Percentiles rank a stretch among this genome's conserved stretches.
Conservation (phyloP, 2,113 vertebrate species). For the Marcusenius ussheri region DNA sequence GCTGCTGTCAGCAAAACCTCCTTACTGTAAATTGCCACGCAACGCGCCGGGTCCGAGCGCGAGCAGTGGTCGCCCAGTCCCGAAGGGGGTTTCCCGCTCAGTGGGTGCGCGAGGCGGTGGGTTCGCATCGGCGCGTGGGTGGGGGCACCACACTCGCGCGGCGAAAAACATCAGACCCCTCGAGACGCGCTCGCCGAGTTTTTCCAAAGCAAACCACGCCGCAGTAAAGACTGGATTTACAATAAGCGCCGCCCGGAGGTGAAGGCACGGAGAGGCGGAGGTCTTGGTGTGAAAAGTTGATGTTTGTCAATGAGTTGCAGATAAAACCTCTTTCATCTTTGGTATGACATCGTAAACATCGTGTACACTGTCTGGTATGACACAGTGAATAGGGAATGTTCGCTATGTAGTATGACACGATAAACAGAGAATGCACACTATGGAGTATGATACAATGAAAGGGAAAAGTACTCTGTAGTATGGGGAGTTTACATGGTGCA, state of each 20-base stretch:
- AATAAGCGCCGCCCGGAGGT: not conserved
- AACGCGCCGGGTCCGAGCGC: not conserved
- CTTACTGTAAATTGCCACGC: not conserved
- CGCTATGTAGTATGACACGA: not conserved
- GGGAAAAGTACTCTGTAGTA: not conserved
- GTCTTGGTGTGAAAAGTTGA: not conserved
- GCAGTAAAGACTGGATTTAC: not conserved
- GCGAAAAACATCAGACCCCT: constrained; percentile 48
- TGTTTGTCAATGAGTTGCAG: not conserved
- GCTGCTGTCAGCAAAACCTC: not conserved
- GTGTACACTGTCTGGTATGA: not conserved
- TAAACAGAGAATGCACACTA: not conserved
- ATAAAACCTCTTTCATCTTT: not conserved
- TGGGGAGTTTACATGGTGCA: not conserved
- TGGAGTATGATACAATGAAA: not conserved
- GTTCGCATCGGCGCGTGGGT: constrained; percentile 42
- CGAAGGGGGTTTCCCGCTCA: constrained; percentile 7
- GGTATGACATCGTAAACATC: not conserved
- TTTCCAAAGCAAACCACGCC: not conserved
- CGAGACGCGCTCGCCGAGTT: not conserved
- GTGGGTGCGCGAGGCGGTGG: constrained; percentile 5
- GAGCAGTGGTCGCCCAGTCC: not conserved
- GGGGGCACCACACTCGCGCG: constrained; percentile 49
- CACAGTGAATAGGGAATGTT: not conserved
- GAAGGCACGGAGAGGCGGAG: not conserved